Percentiles rank a stretch among this genome's conserved stretches.
phyloP scores from a whole-genome alignment of 92 coral and sea anemone genomes.

The Porites cylindrica region DNA sequence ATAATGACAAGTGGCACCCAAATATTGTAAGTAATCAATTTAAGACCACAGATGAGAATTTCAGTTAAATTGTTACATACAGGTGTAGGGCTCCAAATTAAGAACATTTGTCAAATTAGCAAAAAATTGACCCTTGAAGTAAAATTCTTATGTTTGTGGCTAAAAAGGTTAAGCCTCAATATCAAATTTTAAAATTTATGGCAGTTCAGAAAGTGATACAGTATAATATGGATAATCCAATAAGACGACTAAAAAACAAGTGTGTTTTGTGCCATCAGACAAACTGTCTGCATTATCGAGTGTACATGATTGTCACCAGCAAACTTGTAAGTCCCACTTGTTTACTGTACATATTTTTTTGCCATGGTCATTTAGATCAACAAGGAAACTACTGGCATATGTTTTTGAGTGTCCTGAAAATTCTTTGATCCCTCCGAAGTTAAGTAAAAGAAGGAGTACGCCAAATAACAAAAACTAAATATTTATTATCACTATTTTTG shows the following conservation, averaged over 20 bases:
- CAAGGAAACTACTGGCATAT: neutral
- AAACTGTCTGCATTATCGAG: neutral
- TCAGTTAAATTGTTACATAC: neutral
- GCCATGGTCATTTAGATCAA: neutral
- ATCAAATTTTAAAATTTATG: neutral
- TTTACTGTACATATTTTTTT: neutral
- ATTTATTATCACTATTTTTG: constrained; percentile 8
- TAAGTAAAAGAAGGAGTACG: neutral
- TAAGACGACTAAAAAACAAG: neutral
- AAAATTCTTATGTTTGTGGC: neutral
- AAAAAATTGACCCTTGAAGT: neutral
- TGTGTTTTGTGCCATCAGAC: neutral
- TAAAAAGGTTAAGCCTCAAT: neutral
- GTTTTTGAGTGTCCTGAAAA: neutral
- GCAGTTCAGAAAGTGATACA: neutral
- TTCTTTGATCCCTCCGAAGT: neutral
- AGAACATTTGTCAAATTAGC: neutral
- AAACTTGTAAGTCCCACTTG: neutral
- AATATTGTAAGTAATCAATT: too few species aligned
- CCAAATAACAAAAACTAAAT: neutral
- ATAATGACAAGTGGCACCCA: too few species aligned
- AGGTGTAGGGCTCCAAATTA: neutral
- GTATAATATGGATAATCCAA: neutral
- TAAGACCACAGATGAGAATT: neutral
- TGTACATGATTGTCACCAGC: neutral